Evolutionary conservation across 2,888 invertebrate genomes (phyloP), one percentile per base, ranked within the genome.

Genomic region (Zele albiditarsus): DNA sequence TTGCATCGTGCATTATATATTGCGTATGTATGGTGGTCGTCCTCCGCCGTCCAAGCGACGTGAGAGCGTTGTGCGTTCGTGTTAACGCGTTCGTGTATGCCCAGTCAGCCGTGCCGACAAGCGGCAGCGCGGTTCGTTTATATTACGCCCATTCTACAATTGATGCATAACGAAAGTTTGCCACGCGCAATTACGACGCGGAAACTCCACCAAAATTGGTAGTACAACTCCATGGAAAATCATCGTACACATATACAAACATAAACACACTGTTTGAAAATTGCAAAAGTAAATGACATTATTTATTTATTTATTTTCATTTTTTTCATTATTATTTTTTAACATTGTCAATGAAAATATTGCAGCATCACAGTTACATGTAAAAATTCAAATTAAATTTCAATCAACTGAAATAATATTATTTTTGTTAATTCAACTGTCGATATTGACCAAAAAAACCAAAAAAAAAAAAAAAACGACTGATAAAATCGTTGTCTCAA

Each of bases 1-100:
- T 69, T 57, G 73, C 76, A 69, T 65, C 71, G 62, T 65, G 67
- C 66, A 60, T 71, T 70, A 58, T 72, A 72, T 63, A 66, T 38
- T 60, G 28, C 25, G 23, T 69, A 28, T 42, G 38, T 38, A 53
- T 68, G 49, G 20, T 53, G 53, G 20, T 57, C 5, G 31, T 67
- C 49, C 42, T 16, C 31, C 5, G 20, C 16, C 31, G 31, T 10
- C 8, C 53, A 12, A 38, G 38, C 38, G 53, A 20, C 53, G 53
- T 20, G 20, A 53, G 20, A 20, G n/a, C 20, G 53, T 53, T 53
- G 53, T 53, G 57, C 28, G 53, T 68, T 20, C 31, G 53, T 74
- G 68, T 74, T 70, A 53, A 69, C 63, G 63, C 31, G 49, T 27
- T 60, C 33, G 16, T 42, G 46, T 67, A 60, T 68, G 67, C 42